phyloP scores from a whole-genome alignment of 2,888 invertebrate species.

The Epistrophella euchroma region DNA sequence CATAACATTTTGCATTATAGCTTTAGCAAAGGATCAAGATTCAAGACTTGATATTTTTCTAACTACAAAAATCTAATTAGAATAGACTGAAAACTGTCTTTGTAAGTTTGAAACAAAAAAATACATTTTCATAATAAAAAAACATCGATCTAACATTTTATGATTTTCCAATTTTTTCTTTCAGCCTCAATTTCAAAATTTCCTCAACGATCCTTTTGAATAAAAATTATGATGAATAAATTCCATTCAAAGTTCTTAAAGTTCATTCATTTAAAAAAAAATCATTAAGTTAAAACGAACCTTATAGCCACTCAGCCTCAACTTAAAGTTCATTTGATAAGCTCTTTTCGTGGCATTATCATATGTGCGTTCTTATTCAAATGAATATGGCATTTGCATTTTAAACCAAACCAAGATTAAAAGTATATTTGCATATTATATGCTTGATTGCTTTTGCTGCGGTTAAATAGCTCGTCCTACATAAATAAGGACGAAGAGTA shows the following conservation, averaged over 20 bases:
- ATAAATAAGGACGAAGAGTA: constrained; percentile 17
- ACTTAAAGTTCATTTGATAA: not conserved
- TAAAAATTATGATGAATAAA: constrained; percentile 1
- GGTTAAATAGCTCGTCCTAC: constrained; percentile 5
- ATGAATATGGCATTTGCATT: constrained; percentile 45
- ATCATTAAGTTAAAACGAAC: not conserved
- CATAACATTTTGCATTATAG: too few species aligned
- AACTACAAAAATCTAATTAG: too few species aligned
- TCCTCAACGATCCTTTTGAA: not conserved
- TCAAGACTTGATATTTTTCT: too few species aligned
- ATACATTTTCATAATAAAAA: not conserved
- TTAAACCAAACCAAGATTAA: constrained; percentile 39
- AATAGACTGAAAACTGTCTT: too few species aligned
- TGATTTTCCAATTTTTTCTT: not conserved
- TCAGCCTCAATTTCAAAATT: not conserved
- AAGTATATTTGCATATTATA: constrained; percentile 51
- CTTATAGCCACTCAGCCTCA: not conserved
- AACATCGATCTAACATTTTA: not conserved
- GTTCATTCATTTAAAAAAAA: constrained; percentile 3
- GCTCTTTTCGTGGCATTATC: not conserved
- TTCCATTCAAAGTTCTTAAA: not conserved
- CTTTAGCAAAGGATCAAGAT: too few species aligned
- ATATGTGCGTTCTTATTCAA: constrained; percentile 27
- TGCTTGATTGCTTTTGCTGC: constrained; percentile 17
- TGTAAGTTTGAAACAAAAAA: too few species aligned